These are phyloP conservation scores for Arenaria interpres DNA, from an alignment of 2,113 vertebrate genomes.

Conservation along the genomic window DNA sequence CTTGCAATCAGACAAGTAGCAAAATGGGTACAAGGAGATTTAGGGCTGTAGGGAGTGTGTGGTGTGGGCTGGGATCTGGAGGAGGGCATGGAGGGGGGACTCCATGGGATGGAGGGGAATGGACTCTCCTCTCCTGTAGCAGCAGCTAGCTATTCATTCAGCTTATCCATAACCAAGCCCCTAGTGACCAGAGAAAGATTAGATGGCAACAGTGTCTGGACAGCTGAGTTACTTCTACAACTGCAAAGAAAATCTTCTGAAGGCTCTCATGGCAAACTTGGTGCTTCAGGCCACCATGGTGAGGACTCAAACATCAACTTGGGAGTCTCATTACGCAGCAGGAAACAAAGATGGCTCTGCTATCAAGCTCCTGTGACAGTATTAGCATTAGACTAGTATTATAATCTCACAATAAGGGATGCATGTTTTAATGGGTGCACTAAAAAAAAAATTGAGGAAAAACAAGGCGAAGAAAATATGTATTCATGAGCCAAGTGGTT, in stretches of 20 bases:
- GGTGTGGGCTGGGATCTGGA: background rate
- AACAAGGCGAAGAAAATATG: background rate
- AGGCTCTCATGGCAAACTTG: background rate
- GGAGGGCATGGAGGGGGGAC: background rate
- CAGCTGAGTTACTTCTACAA: background rate
- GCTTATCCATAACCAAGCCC: background rate
- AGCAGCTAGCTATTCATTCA: background rate
- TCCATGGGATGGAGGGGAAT: background rate
- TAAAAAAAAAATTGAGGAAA: background rate
- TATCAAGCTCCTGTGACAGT: background rate
- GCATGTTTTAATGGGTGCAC: background rate
- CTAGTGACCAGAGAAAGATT: background rate
- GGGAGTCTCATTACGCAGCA: background rate
- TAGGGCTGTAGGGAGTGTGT: background rate
- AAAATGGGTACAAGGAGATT: background rate
- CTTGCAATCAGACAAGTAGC: background rate
- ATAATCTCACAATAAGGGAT: background rate
- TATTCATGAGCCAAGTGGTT: background rate
- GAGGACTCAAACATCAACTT: background rate
- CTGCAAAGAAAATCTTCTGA: background rate
- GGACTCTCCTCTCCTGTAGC: background rate
- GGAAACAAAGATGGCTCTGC: background rate
- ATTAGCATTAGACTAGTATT: background rate
- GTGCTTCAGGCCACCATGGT: background rate
- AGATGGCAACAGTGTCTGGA: background rate